Conservation (phyloP, 2,797 vertebrate species). For the Enteromius mattozi region DNA sequence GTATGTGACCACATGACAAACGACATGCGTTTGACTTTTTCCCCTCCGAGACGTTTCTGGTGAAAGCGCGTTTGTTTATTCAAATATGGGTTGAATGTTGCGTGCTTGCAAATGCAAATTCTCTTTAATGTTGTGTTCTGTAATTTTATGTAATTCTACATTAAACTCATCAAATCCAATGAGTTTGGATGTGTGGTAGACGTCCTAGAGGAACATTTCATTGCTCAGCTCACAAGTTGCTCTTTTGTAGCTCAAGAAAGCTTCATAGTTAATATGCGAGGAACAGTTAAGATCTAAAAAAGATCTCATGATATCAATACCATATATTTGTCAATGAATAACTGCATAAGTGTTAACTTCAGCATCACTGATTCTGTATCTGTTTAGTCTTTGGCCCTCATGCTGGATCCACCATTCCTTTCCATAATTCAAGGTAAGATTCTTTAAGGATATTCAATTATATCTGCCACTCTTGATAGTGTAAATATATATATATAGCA, state of each 20-base stretch:
- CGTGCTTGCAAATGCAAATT: constrained; percentile 22
- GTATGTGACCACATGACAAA: constrained; percentile 28
- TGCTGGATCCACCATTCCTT: neutral
- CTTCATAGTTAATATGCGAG: neutral
- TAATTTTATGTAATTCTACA: neutral
- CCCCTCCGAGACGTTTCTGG: constrained; percentile 6
- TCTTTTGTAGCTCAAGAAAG: neutral
- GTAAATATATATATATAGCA: neutral
- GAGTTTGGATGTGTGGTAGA: neutral
- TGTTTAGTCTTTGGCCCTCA: neutral
- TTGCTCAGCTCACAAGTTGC: constrained; percentile 7
- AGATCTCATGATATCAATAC: neutral
- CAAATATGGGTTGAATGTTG: neutral
- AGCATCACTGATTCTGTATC: neutral
- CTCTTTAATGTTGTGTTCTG: neutral
- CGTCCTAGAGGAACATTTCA: neutral
- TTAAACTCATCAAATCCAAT: neutral
- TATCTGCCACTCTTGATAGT: neutral
- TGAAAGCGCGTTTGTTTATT: neutral
- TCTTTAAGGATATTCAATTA: neutral
- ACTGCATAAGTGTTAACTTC: neutral
- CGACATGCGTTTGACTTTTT: neutral
- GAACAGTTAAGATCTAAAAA: neutral
- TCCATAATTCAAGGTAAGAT: neutral
- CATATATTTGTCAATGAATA: constrained; percentile 41